phyloP scores from a whole-genome alignment of 2,797 vertebrate species.

The Phrynocephalus vlangalii region DNA sequence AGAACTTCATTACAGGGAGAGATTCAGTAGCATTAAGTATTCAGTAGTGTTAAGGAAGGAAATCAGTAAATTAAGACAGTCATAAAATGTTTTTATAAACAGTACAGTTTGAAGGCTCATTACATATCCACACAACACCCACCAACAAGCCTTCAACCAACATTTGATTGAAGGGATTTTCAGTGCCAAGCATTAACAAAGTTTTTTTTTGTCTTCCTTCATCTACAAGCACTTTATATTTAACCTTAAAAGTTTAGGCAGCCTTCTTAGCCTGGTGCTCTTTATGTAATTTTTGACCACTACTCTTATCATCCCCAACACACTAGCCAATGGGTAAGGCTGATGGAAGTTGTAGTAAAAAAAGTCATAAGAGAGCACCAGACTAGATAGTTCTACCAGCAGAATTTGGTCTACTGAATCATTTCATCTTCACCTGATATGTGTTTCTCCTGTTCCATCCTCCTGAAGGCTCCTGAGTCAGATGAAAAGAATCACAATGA shows the following conservation, averaged over 20 bases:
- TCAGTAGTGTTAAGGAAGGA: neutral
- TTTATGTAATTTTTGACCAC: neutral
- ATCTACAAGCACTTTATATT: neutral
- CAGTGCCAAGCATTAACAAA: neutral
- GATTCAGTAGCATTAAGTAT: neutral
- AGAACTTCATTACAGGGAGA: neutral
- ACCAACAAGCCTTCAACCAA: neutral
- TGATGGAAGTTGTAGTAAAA: neutral
- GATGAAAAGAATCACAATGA: neutral
- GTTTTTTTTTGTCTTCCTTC: neutral
- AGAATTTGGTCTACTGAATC: neutral
- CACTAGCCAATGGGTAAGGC: neutral
- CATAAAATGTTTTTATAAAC: neutral
- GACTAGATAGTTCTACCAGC: neutral
- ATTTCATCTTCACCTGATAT: neutral
- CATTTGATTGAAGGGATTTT: neutral
- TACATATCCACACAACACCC: neutral
- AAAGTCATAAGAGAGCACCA: neutral
- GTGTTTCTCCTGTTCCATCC: conserved; percentile 2
- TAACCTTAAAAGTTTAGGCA: neutral
- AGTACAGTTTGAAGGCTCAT: neutral
- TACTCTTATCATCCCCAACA: neutral
- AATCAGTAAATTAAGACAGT: neutral
- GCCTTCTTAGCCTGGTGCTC: too few species aligned
- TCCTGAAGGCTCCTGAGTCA: conserved; percentile 7